These are phyloP conservation scores for Leucania comma DNA, from an alignment of 2,888 invertebrate species.

Conservation along the genomic window DNA sequence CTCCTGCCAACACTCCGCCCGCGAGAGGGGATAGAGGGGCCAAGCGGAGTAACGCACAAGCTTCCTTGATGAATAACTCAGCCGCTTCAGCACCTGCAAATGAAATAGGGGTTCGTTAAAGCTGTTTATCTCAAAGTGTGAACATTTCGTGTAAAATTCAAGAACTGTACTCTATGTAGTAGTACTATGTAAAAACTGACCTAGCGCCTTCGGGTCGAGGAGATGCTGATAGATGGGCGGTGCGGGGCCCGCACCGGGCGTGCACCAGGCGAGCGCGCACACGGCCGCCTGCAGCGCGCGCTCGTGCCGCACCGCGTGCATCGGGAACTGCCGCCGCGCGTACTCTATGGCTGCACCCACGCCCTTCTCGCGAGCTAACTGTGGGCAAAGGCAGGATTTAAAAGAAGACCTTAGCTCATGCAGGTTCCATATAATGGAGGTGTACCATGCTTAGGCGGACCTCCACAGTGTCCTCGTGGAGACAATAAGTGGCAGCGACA, in stretches of 20 bases:
- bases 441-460: neutral
- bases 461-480: neutral
- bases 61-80: slow-evolving; percentile 97
- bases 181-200: slow-evolving; percentile 61
- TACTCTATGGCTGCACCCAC: slow-evolving; percentile 97
- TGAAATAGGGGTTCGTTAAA: neutral
- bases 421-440: neutral
- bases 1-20: slow-evolving; percentile 98
- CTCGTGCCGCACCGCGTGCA: slow-evolving; percentile 88
- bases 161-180: no score
- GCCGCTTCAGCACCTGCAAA: slow-evolving; percentile 92
- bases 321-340: slow-evolving; percentile 95
- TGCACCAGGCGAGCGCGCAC: slow-evolving; percentile 88
- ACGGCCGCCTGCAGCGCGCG: slow-evolving; percentile 84
- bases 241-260: slow-evolving; percentile 78
- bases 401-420: neutral
- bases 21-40: slow-evolving; percentile 94
- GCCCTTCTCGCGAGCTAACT: slow-evolving; percentile 86
- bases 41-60: slow-evolving; percentile 97
- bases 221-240: slow-evolving; percentile 79
- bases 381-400: neutral
- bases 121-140: neutral
- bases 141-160: no score
- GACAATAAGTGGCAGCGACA: neutral
- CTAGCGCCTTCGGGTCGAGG: slow-evolving; percentile 79